Evolutionary conservation across 2,888 invertebrate species (phyloP).

Genomic region (Dascillus cervinus): DNA sequence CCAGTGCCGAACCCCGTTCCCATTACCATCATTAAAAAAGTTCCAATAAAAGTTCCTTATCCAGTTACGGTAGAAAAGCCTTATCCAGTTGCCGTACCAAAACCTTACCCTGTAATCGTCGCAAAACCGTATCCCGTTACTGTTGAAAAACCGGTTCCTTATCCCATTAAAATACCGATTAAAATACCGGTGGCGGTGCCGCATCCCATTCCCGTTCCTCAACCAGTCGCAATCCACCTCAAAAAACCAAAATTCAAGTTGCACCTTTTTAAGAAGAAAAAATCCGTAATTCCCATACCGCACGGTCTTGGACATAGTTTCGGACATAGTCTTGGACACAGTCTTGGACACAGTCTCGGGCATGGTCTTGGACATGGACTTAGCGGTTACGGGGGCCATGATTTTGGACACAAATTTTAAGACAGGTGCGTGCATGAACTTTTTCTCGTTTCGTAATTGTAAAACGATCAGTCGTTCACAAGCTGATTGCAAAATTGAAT

Average conservation of each 20-base stretch:
- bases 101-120: conserved; percentile 53
- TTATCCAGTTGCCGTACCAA: conserved; percentile 50
- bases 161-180: conserved; percentile 44
- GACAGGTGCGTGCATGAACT: conserved; percentile 1
- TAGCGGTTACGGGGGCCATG: not conserved
- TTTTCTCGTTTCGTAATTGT: conserved; percentile 3
- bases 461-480: too few relatives aligned
- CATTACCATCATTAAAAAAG: conserved; percentile 53
- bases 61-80: conserved; percentile 34
- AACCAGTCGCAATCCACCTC: too few relatives aligned
- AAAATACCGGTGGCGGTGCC: conserved; percentile 49
- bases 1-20: conserved; percentile 56
- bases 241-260: too few relatives aligned
- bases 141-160: conserved; percentile 36
- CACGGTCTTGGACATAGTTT: conserved; percentile 20
- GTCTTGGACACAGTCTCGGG: too few relatives aligned
- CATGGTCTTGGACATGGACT: conserved; percentile 12
- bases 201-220: conserved; percentile 41
- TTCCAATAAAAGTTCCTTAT: conserved; percentile 40
- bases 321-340: too few relatives aligned
- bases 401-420: conserved; percentile 9
- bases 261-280: conserved; percentile 49
- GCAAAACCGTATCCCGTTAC: conserved; percentile 44
- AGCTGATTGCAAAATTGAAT: too few relatives aligned
- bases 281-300: conserved; percentile 39